Evolutionary conservation across 2,888 invertebrate species (phyloP).

Genomic region (Noctua pronuba): DNA sequence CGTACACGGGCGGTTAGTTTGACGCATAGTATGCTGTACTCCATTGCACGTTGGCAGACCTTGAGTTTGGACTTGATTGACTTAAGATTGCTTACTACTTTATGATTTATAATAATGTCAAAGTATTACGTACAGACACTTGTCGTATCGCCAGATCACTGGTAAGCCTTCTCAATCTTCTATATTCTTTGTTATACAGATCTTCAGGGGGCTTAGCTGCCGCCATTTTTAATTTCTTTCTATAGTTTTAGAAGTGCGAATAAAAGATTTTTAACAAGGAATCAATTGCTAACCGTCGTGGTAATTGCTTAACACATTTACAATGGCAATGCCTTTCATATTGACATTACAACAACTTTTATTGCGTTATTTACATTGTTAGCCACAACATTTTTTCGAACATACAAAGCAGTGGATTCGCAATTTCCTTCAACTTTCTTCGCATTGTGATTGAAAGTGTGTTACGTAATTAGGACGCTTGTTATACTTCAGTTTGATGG

Average conservation of each 20-base stretch:
- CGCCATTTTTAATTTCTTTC: slow-evolving; percentile 74
- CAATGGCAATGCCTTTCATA: neutral
- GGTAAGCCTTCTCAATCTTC: slow-evolving; percentile 92
- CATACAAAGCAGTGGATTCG: neutral
- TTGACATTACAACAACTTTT: neutral
- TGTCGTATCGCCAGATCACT: slow-evolving; percentile 92
- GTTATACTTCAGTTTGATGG: neutral
- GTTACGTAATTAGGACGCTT: neutral
- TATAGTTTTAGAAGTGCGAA: slow-evolving; percentile 20
- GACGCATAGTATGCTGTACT: no score
- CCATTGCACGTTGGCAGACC: no score
- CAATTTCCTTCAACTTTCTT: neutral
- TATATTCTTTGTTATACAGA: slow-evolving; percentile 93
- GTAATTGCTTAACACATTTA: neutral
- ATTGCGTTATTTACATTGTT: neutral
- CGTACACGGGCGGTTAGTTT: no score
- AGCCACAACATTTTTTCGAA: neutral
- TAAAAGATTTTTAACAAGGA: neutral
- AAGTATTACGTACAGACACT: slow-evolving; percentile 91
- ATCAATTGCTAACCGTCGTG: neutral
- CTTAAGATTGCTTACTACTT: neutral
- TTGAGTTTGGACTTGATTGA: no score
- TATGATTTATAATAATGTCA: neutral
- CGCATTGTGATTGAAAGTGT: neutral
- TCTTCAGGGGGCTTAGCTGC: slow-evolving; percentile 80